These are phyloP conservation scores for Digitonthophagus gazella DNA, from an alignment of 2,888 invertebrate species.

Conservation along the genomic window DNA sequence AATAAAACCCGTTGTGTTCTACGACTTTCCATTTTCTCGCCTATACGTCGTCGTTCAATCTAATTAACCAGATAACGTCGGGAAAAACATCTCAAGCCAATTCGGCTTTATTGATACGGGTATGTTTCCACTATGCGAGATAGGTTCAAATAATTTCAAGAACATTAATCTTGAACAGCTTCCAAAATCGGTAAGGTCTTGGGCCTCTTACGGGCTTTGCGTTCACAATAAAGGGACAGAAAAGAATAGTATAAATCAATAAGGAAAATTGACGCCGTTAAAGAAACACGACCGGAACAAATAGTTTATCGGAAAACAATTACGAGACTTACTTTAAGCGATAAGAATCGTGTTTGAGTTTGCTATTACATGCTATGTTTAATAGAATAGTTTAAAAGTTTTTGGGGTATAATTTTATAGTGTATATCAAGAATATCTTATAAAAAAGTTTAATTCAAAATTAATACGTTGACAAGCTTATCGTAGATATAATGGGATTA, in stretches of 20 bases:
- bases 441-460: too few species aligned
- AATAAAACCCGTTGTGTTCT: background rate
- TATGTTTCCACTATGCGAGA: constrained; percentile 2
- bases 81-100: background rate
- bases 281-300: background rate
- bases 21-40: background rate
- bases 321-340: background rate
- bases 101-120: constrained; percentile 9
- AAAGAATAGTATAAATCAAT: constrained; percentile 8
- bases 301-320: background rate
- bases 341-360: background rate
- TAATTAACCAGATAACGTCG: constrained; percentile 1
- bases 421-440: too few species aligned
- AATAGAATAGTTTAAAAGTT: background rate
- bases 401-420: background rate
- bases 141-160: constrained; percentile 9
- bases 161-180: constrained; percentile 8
- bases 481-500: too few species aligned
- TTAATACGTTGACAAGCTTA: too few species aligned
- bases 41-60: background rate
- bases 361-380: background rate
- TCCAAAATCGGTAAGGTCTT: background rate
- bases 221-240: constrained; percentile 4
- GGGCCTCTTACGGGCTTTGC: constrained; percentile 2
- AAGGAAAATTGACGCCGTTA: constrained; percentile 14